Base-by-base conservation (phyloP, 1,140 invertebrate genomes). In the Macrobrachium nipponense region DNA sequence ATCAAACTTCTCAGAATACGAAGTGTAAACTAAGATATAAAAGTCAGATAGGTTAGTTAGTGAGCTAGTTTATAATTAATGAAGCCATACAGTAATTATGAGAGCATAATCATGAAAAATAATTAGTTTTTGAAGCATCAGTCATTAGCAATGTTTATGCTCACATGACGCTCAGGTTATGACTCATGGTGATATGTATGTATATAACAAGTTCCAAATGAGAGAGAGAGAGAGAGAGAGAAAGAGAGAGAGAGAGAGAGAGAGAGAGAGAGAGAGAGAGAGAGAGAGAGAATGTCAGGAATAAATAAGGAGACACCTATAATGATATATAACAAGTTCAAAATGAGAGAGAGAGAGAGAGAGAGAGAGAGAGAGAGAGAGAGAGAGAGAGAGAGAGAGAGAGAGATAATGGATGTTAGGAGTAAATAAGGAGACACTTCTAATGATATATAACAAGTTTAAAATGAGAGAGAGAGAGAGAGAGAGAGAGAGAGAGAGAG, bases 301-400 rank as follows among this genome's bases (percentile, higher is more conserved):
- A 12, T 15, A 61, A 5, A 36, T 62, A n/a, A 64, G 59, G 2
- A 20, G 64, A 17, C 6, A 64, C 44, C 5, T 14, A n/a, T 58
- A n/a, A 58, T 27, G 70, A 15, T 73, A 18, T 36, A 15, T 15
- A 15, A 15, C 70, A n/a, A 27, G 17, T 36, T 36, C 14, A 15
- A n/a, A 15, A 27, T 36, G 27, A 51, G 51, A 59, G 78, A 80
- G 61, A 66, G 78, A 66, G 43, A 66, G 78, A 80, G 61, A 80
- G 61, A 66, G 60, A 27, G 60, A 80, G 43, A 36, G 20, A 80
- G 43, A 27, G 27, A 64, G 61, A 61, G 60, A 62, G 43, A 18
- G 27, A 27, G 44, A 36, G 61, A 51, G 17, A 17, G 27, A 36
- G 60, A 64, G 60, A 80, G 78, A 80, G 60, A 23, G 11, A 27